Percentiles rank a stretch among this genome's conserved stretches.
These are phyloP conservation scores for Meta bourneti DNA, from an alignment of 2,888 invertebrate species.

Conservation along the genomic window DNA sequence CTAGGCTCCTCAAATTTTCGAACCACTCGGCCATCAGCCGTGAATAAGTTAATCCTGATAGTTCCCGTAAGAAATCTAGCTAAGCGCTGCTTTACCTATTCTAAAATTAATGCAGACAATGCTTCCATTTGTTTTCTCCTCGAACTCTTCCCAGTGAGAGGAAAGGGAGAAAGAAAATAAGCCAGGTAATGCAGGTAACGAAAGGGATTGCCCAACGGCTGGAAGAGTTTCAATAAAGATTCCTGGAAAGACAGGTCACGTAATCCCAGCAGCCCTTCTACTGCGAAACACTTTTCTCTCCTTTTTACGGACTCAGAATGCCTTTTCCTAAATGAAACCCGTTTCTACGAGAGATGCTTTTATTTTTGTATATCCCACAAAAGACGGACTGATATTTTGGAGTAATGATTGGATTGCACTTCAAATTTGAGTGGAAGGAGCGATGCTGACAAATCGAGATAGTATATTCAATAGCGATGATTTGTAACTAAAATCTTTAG, in stretches of 20 bases:
- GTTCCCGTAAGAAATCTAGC: constrained; percentile 10
- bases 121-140: background rate
- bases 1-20: background rate
- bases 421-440: too few relatives aligned
- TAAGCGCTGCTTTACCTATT: constrained; percentile 27
- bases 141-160: background rate
- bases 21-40: background rate
- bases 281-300: background rate
- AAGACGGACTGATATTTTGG: too few relatives aligned
- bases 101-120: constrained; percentile 35
- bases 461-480: too few relatives aligned
- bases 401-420: too few relatives aligned
- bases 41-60: background rate
- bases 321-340: background rate
- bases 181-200: constrained; percentile 23
- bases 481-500: too few relatives aligned
- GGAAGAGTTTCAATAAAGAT: constrained; percentile 53
- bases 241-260: constrained; percentile 37
- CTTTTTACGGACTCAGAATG: background rate
- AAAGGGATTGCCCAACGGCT: constrained; percentile 43
- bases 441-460: too few relatives aligned
- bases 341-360: constrained; percentile 22
- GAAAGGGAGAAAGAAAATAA: constrained; percentile 6
- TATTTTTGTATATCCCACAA: constrained; percentile 28
- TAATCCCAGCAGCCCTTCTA: constrained; percentile 2